Evolutionary conservation across 2,888 invertebrate genomes (phyloP), one percentile per base, ranked within the genome.

Genomic region (Autographa pulchrina): DNA sequence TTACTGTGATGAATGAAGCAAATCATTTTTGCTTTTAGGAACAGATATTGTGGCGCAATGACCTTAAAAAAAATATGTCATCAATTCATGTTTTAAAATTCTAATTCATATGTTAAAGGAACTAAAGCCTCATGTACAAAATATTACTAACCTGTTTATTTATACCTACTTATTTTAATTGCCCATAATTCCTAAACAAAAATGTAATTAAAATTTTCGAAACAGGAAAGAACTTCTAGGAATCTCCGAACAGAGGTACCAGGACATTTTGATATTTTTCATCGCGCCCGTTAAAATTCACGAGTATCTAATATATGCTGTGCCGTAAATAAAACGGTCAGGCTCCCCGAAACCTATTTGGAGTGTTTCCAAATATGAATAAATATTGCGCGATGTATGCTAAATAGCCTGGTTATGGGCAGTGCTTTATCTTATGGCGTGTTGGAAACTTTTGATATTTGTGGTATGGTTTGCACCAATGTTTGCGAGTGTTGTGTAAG

Each of bases 331-430:
- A 92, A 90, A 88, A 86, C 72, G 86, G 86, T 85, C 85, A 84
- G 82, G 82, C 79, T 83, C 86, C 85, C 82, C 85, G 70, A 86
- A 90, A 89, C 90, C 92, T 90, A 92, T 93, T 93, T 93, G 93
- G 93, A 92, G 79, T 85, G 83, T 77, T 81, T 92, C 93, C 93
- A 93, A 92, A 91, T 90, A 89, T 90, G 89, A 88, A 92, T 91
- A 92, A 91, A 92, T 90, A 90, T 79, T 74, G 72, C 72, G 20
- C 80, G 78, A 72, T 77, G 80, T 86, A 86, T 81, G 85, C 85
- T 85, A 86, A 87, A 85, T 82, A 81, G 72, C 65, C 16, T 25
- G 63, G 65, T 65, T 78, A 75, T 77, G 58, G 58, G 62, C 61
- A 43, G 63, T 70, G 60, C 54, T 77, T 61, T 74, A 81, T 77